A percentile compares a stretch with the other conserved stretches of the same genome.
phyloP scores from a whole-genome alignment of 1,140 invertebrate species.

The Triops cancriformis region DNA sequence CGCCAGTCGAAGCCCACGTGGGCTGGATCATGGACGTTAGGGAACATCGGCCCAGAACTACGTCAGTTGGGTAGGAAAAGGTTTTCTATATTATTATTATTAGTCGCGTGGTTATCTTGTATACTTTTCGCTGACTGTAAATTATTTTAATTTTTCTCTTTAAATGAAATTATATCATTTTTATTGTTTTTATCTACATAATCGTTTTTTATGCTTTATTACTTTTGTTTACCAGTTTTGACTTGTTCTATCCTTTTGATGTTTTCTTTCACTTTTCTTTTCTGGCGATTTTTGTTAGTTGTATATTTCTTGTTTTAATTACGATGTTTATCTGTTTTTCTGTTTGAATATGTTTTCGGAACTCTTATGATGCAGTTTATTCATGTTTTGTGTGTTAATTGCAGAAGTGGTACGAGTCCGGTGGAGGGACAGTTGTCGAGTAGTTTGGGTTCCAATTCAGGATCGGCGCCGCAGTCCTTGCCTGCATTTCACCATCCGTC shows the following conservation, averaged over 20 bases:
- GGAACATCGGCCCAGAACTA: slow-evolving; percentile 66
- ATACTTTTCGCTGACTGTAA: too few species aligned
- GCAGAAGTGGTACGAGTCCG: slow-evolving; percentile 44
- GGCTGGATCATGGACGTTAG: slow-evolving; percentile 92
- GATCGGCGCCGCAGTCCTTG: slow-evolving; percentile 57
- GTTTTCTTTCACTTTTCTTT: too few species aligned
- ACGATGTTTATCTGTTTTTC: slow-evolving; percentile 16
- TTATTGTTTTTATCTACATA: too few species aligned
- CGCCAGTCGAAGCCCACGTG: slow-evolving; percentile 60
- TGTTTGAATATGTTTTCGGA: slow-evolving; percentile 9
- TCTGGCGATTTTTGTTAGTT: too few species aligned
- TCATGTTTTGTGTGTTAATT: neutral
- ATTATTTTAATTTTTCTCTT: too few species aligned
- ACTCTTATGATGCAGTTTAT: slow-evolving; percentile 23
- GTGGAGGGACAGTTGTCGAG: slow-evolving; percentile 38
- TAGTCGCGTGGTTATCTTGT: too few species aligned
- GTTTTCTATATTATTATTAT: too few species aligned
- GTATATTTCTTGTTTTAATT: slow-evolving; percentile 18
- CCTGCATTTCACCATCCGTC: slow-evolving; percentile 93
- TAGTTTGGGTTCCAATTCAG: slow-evolving; percentile 48
- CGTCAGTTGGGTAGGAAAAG: slow-evolving; percentile 33
- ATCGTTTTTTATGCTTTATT: too few species aligned
- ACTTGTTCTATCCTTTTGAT: too few species aligned
- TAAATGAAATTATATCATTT: too few species aligned
- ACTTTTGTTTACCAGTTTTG: too few species aligned